Conservation (phyloP, 1,140 invertebrate species). For the Drosophila nikananu region DNA sequence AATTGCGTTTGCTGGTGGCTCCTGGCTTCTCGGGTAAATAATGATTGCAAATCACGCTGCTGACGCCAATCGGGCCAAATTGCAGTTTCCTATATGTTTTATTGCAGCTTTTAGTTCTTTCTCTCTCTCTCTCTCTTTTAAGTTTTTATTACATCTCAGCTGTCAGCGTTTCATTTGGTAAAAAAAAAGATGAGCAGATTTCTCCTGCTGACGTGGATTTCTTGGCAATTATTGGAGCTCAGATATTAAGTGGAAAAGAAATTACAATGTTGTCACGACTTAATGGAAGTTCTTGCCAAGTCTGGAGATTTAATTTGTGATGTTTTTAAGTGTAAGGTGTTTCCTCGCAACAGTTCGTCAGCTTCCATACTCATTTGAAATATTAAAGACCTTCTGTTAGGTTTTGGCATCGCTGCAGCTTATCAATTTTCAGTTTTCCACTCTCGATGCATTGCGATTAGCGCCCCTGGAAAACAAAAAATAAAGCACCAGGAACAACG, state of each 20-base stretch:
- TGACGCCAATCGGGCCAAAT: conserved; percentile 53
- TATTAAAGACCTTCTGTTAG: not conserved
- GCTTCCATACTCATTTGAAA: not conserved
- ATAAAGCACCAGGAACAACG: not conserved
- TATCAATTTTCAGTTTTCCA: conserved; percentile 35
- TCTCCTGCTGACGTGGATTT: not conserved
- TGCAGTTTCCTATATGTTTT: conserved; percentile 58
- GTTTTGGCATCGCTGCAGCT: conserved; percentile 16
- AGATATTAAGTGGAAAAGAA: not conserved
- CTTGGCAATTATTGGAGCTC: conserved; percentile 9
- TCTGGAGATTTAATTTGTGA: not conserved
- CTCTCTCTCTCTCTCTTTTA: conserved; percentile 4
- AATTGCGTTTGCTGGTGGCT: conserved; percentile 55
- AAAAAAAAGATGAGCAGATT: conserved; percentile 2
- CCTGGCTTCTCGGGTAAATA: conserved; percentile 48
- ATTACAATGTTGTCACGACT: not conserved
- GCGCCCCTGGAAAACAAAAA: conserved; percentile 7
- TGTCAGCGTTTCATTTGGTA: conserved; percentile 7
- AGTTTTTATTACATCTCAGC: not conserved
- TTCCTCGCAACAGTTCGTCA: not conserved
- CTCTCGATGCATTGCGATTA: conserved; percentile 30
- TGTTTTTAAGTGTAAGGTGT: not conserved
- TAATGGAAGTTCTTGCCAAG: not conserved
- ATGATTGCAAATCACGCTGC: conserved; percentile 69
- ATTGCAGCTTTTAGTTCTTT: conserved; percentile 19